A percentile compares a stretch with the other conserved stretches of the same genome.
phyloP scores from a whole-genome alignment of 1,140 invertebrate species.

The Drosophila rufa region DNA sequence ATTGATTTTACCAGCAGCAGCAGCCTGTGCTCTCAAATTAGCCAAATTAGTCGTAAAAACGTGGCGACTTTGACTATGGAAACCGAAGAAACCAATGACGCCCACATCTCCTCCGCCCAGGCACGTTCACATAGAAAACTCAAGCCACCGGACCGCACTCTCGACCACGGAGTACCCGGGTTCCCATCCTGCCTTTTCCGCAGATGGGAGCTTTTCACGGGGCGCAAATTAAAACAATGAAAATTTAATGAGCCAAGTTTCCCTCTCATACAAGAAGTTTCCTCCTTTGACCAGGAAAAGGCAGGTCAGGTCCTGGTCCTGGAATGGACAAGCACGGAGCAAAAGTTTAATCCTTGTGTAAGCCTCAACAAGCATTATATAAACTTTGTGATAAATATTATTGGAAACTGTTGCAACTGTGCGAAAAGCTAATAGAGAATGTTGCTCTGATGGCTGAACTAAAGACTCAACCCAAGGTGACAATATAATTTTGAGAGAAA shows the following conservation, averaged over 20 bases:
- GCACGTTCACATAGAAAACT: constrained; percentile 15
- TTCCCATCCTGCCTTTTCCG: neutral
- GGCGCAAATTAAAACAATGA: constrained; percentile 79
- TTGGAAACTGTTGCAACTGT: neutral
- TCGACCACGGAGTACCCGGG: neutral
- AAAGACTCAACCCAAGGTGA: constrained; percentile 1
- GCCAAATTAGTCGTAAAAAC: constrained; percentile 75
- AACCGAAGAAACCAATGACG: constrained; percentile 29
- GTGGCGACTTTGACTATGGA: constrained; percentile 41
- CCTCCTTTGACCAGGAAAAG: constrained; percentile 25
- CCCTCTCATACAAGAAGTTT: constrained; percentile 36
- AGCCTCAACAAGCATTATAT: constrained; percentile 32
- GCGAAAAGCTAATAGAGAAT: neutral
- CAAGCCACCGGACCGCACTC: constrained; percentile 21
- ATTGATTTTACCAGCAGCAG: constrained; percentile 60
- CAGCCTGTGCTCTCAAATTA: constrained; percentile 60
- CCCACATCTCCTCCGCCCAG: constrained; percentile 8
- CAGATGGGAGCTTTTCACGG: constrained; percentile 32
- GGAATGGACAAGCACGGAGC: neutral
- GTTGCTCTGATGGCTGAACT: neutral
- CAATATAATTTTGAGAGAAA: neutral
- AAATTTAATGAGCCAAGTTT: constrained; percentile 78
- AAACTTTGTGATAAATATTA: constrained; percentile 39
- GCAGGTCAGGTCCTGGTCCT: constrained; percentile 10
- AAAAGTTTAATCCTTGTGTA: constrained; percentile 42